phyloP scores from a whole-genome alignment of 2,797 vertebrate species.

The Aldrovandia affinis region DNA sequence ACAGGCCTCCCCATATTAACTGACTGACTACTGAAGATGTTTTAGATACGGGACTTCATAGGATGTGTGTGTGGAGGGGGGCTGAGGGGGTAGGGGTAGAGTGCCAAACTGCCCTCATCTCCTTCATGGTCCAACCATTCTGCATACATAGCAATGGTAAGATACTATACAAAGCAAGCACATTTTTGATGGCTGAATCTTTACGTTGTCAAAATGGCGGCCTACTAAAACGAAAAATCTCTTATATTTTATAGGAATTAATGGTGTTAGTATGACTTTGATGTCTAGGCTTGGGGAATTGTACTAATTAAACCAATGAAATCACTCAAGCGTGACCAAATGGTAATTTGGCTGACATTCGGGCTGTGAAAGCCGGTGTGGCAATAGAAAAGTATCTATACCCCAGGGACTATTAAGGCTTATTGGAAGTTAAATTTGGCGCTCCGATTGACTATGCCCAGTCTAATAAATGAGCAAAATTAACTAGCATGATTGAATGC shows the following conservation, averaged over 20 bases:
- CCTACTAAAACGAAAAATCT: neutral
- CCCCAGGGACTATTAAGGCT: neutral
- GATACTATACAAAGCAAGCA: neutral
- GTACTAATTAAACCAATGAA: conserved; percentile 12
- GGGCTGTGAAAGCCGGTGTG: neutral
- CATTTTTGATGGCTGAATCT: neutral
- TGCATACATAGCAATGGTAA: neutral
- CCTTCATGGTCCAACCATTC: neutral
- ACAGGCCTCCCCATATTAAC: no score
- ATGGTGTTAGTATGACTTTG: conserved; percentile 7
- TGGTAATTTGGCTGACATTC: conserved; percentile 11
- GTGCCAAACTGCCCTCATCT: neutral
- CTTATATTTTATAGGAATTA: neutral
- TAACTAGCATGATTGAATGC: neutral
- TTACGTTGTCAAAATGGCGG: conserved; percentile 7
- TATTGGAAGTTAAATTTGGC: conserved; percentile 10
- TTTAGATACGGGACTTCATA: no score
- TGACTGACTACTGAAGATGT: no score
- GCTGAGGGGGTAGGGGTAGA: no score
- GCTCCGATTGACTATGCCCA: neutral
- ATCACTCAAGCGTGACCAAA: neutral
- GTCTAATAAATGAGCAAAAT: neutral
- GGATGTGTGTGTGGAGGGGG: no score
- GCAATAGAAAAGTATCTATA: conserved; percentile 1
- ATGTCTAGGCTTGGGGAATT: neutral